Evolutionary conservation across 1,140 invertebrate genomes (phyloP).

Genomic region (Apis laboriosa): DNA sequence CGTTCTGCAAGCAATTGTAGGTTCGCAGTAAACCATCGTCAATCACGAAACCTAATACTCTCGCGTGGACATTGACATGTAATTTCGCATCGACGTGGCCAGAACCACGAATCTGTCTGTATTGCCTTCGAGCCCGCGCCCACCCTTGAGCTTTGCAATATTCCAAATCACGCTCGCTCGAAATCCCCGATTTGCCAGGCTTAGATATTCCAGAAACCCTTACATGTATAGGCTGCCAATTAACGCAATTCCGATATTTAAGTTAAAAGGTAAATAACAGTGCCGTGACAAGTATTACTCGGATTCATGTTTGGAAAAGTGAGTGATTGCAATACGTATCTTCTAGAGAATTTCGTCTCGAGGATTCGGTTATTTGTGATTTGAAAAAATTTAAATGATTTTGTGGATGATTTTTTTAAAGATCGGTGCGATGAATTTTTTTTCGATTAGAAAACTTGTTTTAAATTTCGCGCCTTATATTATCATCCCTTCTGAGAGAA

Average conservation of each 20-base stretch:
- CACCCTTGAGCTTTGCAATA: conserved; percentile 10
- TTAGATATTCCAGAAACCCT: neutral
- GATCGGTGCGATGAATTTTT: neutral
- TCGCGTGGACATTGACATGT: conserved; percentile 59
- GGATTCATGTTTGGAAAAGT: too few species aligned
- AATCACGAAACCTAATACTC: conserved; percentile 63
- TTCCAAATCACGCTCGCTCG: neutral
- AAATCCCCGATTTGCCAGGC: conserved; percentile 1
- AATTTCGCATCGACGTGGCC: conserved; percentile 58
- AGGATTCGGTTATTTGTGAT: too few species aligned
- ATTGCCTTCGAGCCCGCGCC: neutral
- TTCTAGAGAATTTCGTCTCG: too few species aligned
- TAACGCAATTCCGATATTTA: neutral
- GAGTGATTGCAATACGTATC: too few species aligned
- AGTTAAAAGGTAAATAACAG: neutral
- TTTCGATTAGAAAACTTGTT: neutral
- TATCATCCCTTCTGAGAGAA: too few species aligned
- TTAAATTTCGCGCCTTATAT: neutral
- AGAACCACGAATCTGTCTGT: conserved; percentile 28
- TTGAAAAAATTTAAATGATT: too few species aligned
- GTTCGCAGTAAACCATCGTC: conserved; percentile 53
- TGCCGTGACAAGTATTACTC: too few species aligned
- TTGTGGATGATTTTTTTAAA: neutral
- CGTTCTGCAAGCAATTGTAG: conserved; percentile 50
- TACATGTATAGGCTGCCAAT: neutral